Conservation (phyloP, 2,113 vertebrate species). For the Cairina moschata region DNA sequence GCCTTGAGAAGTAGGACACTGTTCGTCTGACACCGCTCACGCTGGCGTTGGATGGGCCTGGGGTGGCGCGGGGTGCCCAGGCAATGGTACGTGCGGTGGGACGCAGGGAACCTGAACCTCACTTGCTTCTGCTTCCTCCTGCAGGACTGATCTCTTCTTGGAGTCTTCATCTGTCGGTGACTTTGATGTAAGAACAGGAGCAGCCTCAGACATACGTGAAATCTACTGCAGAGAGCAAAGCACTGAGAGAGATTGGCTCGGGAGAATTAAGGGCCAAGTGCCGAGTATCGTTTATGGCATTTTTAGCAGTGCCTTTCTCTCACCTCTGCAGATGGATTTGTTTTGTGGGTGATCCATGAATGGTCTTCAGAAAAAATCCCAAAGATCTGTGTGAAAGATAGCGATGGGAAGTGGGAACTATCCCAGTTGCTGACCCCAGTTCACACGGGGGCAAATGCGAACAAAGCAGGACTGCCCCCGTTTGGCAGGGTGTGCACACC, state of each 20-base stretch:
- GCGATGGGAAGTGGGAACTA: not conserved
- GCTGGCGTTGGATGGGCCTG: not conserved
- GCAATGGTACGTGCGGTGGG: no score
- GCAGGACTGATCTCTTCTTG: slow-evolving; percentile 65
- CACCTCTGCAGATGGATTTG: not conserved
- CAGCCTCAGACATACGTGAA: rapidly evolving
- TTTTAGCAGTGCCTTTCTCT: not conserved
- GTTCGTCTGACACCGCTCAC: not conserved
- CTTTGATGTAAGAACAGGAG: slow-evolving; percentile 70
- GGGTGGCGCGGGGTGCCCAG: not conserved
- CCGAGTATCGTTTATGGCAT: rapidly evolving
- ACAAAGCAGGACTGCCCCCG: no score
- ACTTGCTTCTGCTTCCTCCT: not conserved
- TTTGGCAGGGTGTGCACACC: not conserved
- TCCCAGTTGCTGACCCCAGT: not conserved
- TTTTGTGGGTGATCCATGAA: not conserved
- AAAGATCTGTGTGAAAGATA: not conserved
- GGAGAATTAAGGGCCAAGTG: not conserved
- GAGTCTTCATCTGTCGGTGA: slow-evolving; percentile 57
- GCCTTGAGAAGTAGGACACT: slow-evolving; percentile 63
- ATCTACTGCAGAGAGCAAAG: not conserved
- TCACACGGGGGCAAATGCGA: not conserved
- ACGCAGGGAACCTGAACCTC: not conserved
- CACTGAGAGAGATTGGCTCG: not conserved
- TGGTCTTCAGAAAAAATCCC: not conserved